phyloP scores from a whole-genome alignment of 2,113 vertebrate species.

The Cariama cristata region DNA sequence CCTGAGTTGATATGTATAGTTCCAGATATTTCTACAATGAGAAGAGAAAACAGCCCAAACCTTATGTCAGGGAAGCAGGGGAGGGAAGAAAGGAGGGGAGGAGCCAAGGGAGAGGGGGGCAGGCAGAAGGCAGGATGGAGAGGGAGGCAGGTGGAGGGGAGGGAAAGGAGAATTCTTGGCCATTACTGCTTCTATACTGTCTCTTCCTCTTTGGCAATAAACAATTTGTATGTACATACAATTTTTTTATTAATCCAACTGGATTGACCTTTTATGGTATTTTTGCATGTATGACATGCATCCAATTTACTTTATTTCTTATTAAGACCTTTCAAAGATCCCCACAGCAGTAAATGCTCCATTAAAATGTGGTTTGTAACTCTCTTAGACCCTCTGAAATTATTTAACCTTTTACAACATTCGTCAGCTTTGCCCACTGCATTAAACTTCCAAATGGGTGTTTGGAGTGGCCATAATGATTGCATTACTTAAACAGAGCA shows the following conservation, averaged over 20 bases:
- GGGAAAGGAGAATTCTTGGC: background rate
- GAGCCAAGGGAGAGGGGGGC: background rate
- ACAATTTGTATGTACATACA: background rate
- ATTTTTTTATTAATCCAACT: background rate
- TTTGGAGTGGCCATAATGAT: background rate
- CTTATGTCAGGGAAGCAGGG: background rate
- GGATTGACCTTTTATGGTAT: background rate
- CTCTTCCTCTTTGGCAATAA: background rate
- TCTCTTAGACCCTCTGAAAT: background rate
- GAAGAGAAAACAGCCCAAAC: background rate
- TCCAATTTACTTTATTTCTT: background rate
- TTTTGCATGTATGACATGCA: background rate
- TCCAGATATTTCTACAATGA: background rate
- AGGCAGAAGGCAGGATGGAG: background rate
- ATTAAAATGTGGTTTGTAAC: background rate
- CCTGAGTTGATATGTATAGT: background rate
- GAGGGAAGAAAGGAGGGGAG: background rate
- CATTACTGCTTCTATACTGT: background rate
- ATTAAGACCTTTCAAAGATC: background rate
- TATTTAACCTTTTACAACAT: background rate
- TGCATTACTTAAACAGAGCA: background rate
- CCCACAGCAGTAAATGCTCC: background rate
- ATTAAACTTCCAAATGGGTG: background rate
- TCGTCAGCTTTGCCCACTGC: background rate
- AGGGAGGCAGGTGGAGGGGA: background rate